Evolutionary conservation across 2,113 vertebrate genomes (phyloP), one percentile per base, ranked within the genome.

Genomic region (Mixornis gularis): DNA sequence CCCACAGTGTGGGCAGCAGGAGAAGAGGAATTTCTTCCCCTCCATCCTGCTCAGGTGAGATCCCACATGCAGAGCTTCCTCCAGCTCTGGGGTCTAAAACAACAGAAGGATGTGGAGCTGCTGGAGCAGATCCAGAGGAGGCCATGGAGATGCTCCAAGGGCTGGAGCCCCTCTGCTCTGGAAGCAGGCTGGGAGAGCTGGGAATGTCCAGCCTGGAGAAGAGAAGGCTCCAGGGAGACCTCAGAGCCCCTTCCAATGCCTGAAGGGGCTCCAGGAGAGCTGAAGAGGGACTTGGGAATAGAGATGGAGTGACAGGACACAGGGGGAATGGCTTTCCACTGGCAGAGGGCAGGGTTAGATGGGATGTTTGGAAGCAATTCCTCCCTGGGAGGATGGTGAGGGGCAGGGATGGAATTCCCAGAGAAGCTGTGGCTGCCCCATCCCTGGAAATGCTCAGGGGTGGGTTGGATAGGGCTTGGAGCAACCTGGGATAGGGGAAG

Each of bases 381-480:
- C 10, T 29, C 1, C 3, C 4, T 62, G 6, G 0, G 46, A 7
- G 3, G 2, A 12, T n/a, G n/a, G 4, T 0, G 10, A 69, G 22
- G 46, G 0, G 0, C 10, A 69, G 46, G 24, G 1, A 13, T 17
- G 10, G 27, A 20, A 34, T 46, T 46, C 19, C 34, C 48, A 46
- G 48, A 62, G 19, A 9, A 70, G 1, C 18, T 62, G 40, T 70
- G 64, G 15, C n/a, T 69, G 10, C 0, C 3, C 1, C 10, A 30
- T 48, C 24, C 56, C 13, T 29, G 22, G 12, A n/a, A 53, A 2
- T 14, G 13, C 21, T 7, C n/a, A 17, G 21, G 40, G 3, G 5
- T 10, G 14, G 40, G 3, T 0, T 66, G 60, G 60, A 12, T 0
- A 0, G 4, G 7, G 9, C 7, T 34, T 48, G 56, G 1, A 70